These are phyloP conservation scores for Nomia melanderi DNA, from an alignment of 1,140 invertebrate genomes.

Conservation along the genomic window DNA sequence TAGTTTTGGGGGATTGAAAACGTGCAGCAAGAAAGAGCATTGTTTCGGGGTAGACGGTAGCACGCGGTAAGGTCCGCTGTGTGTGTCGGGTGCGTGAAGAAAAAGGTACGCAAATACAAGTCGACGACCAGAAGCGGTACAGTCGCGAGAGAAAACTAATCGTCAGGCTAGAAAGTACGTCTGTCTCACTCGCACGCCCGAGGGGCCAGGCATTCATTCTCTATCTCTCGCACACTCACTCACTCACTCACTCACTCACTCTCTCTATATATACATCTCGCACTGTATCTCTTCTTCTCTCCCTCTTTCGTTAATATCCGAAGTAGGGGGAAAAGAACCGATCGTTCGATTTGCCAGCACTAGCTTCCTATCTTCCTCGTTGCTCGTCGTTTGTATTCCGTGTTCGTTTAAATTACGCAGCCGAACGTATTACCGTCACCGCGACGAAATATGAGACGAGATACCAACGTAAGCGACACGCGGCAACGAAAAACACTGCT, in stretches of 20 bases:
- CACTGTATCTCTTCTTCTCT: conserved; percentile 41
- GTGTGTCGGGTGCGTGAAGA: conserved; percentile 46
- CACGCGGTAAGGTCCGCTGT: conserved; percentile 12
- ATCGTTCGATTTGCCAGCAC: conserved; percentile 55
- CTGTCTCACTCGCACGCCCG: conserved; percentile 34
- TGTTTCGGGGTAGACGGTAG: conserved; percentile 40
- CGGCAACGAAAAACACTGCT: conserved; percentile 33
- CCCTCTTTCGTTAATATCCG: conserved; percentile 45
- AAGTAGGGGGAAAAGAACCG: conserved; percentile 46
- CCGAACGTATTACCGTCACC: background rate
- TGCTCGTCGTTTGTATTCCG: conserved; percentile 14
- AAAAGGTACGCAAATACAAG: conserved; percentile 59
- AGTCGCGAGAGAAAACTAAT: conserved; percentile 45
- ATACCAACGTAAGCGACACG: background rate
- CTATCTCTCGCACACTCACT: conserved; percentile 25
- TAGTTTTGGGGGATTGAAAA: conserved; percentile 27
- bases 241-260: conserved; percentile 36
- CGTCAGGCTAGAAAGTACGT: background rate
- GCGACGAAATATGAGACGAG: background rate
- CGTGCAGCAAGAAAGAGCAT: conserved; percentile 30
- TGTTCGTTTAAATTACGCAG: conserved; percentile 23
- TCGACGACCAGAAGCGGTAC: conserved; percentile 66
- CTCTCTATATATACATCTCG: conserved; percentile 22
- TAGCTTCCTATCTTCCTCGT: conserved; percentile 43
- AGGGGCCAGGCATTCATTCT: conserved; percentile 24